Conservation (phyloP, 2,113 vertebrate species). For the Gymnorhina tibicen region DNA sequence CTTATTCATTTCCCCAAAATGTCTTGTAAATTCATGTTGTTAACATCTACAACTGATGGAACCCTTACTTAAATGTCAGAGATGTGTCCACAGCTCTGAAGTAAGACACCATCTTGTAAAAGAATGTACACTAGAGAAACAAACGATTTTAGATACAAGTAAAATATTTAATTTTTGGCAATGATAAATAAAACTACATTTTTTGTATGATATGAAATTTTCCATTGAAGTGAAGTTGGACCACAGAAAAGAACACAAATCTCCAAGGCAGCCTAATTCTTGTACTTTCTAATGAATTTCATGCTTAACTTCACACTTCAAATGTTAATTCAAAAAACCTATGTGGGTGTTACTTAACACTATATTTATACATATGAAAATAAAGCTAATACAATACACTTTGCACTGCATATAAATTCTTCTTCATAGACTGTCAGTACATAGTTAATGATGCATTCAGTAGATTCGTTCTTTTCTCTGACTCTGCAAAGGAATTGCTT, state of each 20-base stretch:
- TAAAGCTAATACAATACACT: neutral
- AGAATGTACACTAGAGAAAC: neutral
- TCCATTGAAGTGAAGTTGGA: neutral
- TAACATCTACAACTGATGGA: neutral
- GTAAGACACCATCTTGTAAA: neutral
- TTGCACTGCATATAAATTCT: neutral
- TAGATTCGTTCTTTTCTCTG: neutral
- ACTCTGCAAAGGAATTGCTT: neutral
- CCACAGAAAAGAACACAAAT: neutral
- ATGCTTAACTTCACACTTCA: neutral
- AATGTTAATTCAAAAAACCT: neutral
- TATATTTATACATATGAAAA: neutral
- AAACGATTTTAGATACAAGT: neutral
- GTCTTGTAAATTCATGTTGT: neutral
- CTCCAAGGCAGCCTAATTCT: neutral
- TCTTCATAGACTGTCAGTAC: neutral
- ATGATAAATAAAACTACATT: neutral
- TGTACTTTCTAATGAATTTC: neutral
- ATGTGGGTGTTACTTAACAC: neutral
- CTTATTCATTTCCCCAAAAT: neutral
- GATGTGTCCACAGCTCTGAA: neutral
- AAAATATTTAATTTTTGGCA: neutral
- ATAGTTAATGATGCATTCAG: neutral
- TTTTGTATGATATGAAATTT: neutral
- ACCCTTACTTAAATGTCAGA: neutral